Percentiles rank a stretch among this genome's conserved stretches.
Conservation (phyloP, 2,888 invertebrate genomes). For the Caradrina kadenii region DNA sequence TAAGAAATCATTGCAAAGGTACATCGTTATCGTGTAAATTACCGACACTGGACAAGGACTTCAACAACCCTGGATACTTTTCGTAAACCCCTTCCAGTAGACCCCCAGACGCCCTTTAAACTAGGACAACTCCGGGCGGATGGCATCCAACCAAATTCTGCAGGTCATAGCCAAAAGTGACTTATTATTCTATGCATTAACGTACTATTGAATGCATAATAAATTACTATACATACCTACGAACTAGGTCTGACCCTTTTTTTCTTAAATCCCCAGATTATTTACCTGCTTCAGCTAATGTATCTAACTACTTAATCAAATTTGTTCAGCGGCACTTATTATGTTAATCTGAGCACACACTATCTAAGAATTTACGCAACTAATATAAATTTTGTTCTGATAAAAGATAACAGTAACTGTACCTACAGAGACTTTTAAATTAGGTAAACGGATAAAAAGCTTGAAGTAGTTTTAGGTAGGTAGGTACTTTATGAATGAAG, state of each 20-base stretch:
- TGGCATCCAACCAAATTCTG: background rate
- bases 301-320: constrained; percentile 40
- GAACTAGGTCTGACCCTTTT: constrained; percentile 7
- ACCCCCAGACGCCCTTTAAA: too few species aligned
- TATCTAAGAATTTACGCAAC: constrained; percentile 47
- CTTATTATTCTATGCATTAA: background rate
- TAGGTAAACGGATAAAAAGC: constrained; percentile 23
- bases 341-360: constrained; percentile 43
- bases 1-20: background rate
- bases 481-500: background rate
- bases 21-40: too few species aligned
- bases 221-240: background rate
- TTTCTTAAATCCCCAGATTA: constrained; percentile 8
- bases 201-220: too few species aligned
- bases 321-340: constrained; percentile 42
- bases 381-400: constrained; percentile 47
- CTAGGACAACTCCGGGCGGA: too few species aligned
- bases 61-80: too few species aligned
- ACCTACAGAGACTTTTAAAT: constrained; percentile 17
- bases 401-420: constrained; percentile 44
- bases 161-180: background rate
- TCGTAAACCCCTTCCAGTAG: too few species aligned
- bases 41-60: too few species aligned
- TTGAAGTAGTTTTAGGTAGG: constrained; percentile 11
- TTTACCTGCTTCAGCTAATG: constrained; percentile 23